Base-by-base conservation (phyloP, 2,113 vertebrate species). In the Brachyistius frenatus region DNA sequence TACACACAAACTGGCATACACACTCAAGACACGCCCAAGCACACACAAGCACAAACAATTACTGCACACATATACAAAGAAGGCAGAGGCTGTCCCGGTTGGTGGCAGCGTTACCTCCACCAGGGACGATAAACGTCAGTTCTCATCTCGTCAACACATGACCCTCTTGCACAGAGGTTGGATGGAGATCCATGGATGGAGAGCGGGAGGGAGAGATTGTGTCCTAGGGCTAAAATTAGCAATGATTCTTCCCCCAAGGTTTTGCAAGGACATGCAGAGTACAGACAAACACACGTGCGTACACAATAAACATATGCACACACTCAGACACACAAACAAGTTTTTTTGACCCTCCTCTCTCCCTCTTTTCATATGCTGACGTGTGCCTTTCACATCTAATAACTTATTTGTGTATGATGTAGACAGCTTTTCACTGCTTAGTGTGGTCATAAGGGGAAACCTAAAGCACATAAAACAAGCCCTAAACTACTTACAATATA, bases 191-290 rank as follows among this genome's bases (percentile, higher is more conserved):
- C 72, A 76, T 71, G 87, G 77, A 80, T 60, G 69, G 68, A 75
- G 63, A 78, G 81, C 70, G 62, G 67, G 69, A 87, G 83, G 66
- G 73, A 78, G 72, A 83, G 67, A 83, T 71, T 81, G 68, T 83
- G 78, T 87, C 89, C 91, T 80, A n/a, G 54, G 84, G 92, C 87
- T 94, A 91, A 93, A 94, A 94, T 94, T 93, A 94, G 93, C 87
- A 80, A 35, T 88, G 81, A 88, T 87, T 90, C 83, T 78, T 90
- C 78, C 74, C 75, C 72, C 76, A 89, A 85, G 88, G 88, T 89
- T 86, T 89, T 81, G 60, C 87, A 92, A 93, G 90, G 89, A 92
- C 88, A 82, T 70, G 66, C 64, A 76, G 80, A 57, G 78, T 71
- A 69, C 31, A 55, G 71, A 50, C 63, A 69, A 79, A 73, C 41